These are phyloP conservation scores for Drosophila affinis DNA, from an alignment of 2,888 invertebrate species.

Conservation along the genomic window DNA sequence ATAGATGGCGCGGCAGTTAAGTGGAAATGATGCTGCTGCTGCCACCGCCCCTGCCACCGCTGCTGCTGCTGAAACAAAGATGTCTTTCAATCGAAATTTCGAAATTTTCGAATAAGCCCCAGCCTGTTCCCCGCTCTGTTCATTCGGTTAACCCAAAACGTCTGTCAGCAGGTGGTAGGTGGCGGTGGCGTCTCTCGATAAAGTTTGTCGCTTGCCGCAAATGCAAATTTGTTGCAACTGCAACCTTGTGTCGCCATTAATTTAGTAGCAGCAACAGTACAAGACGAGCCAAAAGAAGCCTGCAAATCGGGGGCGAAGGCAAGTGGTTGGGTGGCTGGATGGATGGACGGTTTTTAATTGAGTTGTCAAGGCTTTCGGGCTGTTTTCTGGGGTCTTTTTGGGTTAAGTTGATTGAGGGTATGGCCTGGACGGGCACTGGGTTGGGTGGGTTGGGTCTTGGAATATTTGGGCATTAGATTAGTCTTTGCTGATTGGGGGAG, in stretches of 20 bases:
- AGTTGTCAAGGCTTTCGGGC: constrained; percentile 19
- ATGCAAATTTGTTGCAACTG: constrained; percentile 46
- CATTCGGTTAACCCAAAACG: constrained; percentile 8
- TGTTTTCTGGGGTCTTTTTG: constrained; percentile 1
- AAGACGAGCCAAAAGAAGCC: constrained; percentile 1
- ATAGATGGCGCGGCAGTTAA: constrained; percentile 38
- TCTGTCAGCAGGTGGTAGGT: constrained; percentile 23
- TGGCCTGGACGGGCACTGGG: not conserved
- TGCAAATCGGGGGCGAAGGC: not conserved
- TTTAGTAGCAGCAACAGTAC: constrained; percentile 11
- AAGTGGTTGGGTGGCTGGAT: not conserved
- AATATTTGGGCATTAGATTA: not conserved
- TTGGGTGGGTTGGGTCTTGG: constrained; percentile 7
- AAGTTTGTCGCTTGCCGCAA: constrained; percentile 17
- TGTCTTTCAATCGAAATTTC: not conserved
- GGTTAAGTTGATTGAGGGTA: not conserved
- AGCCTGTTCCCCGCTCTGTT: not conserved
- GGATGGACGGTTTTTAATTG: constrained; percentile 26
- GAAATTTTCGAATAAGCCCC: not conserved
- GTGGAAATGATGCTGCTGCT: constrained; percentile 23
- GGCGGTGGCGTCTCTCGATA: not conserved
- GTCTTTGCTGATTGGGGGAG: constrained; percentile 1
- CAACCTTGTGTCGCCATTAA: constrained; percentile 35
- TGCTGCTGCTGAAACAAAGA: not conserved
- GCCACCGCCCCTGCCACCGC: not conserved